Evolutionary conservation across 2,888 invertebrate genomes (phyloP), one percentile per base, ranked within the genome.

Genomic region (Eupsilia transversa): DNA sequence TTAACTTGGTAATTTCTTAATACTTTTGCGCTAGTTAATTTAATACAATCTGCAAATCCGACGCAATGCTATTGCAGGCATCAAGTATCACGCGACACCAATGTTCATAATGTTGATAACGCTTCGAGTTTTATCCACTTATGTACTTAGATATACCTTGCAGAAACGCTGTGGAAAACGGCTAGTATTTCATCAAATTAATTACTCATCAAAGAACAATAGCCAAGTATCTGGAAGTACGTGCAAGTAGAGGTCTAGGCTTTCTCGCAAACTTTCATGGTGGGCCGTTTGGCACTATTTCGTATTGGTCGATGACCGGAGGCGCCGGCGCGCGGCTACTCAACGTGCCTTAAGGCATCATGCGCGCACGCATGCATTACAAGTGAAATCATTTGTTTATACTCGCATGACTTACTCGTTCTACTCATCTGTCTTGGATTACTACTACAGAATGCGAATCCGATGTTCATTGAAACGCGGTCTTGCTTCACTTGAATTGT

Each of bases 261-360:
- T 74, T 81, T 84, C 80, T 78, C 78, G 74, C 49, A 74, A 77
- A 78, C 85, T 87, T 89, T 88, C 87, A 79, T 85, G 84, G 86
- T 87, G 85, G 80, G 76, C 79, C 81, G 78, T 82, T 87, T 88
- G 89, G 86, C 89, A 90, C 88, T 89, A 87, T 90, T 89, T 87
- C 78, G 78, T 82, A 71, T 83, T 90, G 91, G 91, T 88, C 91
- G 85, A 79, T 85, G 91, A 91, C 91, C 90, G 82, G 75, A 84
- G 87, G 87, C 86, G 84, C 84, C 85, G 38, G 64, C 71, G n/a
- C n/a, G 9, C 41, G 70, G 73, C 79, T 79, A 74, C 72, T 82
- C 85, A 80, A 82, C 67, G 73, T 70, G 80, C 80, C 70, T 77
- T 52, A 52, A 74, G 80, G 68, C 78, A 82, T 73, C 71, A 74